Evolutionary conservation across 2,888 invertebrate species (phyloP).

Genomic region (Philopedon plagiatum): DNA sequence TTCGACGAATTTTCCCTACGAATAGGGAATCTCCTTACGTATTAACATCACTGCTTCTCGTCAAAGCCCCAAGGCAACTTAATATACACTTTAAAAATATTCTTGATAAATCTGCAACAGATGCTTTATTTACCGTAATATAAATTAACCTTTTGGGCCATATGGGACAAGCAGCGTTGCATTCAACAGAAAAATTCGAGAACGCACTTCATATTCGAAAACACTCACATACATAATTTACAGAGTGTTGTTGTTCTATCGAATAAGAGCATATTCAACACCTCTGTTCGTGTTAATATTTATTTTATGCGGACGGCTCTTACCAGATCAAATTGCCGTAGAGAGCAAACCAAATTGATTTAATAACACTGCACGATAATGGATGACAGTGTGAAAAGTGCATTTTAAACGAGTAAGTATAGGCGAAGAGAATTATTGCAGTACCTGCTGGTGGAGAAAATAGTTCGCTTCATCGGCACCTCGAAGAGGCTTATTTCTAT

Average conservation of each 20-base stretch:
- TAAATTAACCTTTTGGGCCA: not conserved
- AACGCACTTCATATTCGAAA: not conserved
- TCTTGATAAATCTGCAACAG: not conserved
- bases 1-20: too few species aligned
- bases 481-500: too few species aligned
- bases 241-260: constrained; percentile 21
- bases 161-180: too few species aligned
- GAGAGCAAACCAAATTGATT: constrained; percentile 19
- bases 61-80: too few species aligned
- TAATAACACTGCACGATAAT: constrained; percentile 6
- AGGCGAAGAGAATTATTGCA: too few species aligned
- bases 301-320: constrained; percentile 27
- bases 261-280: constrained; percentile 28
- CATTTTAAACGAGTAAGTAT: too few species aligned
- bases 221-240: constrained; percentile 21
- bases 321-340: constrained; percentile 25
- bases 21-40: too few species aligned
- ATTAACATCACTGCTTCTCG: too few species aligned
- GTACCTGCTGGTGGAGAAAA: too few species aligned
- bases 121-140: not conserved
- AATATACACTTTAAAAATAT: too few species aligned
- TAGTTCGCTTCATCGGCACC: too few species aligned
- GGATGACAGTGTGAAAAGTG: constrained; percentile 6
- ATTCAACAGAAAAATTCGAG: not conserved
- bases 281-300: constrained; percentile 24